Conservation (phyloP, 2,888 invertebrate species). For the Pecten maximus region DNA sequence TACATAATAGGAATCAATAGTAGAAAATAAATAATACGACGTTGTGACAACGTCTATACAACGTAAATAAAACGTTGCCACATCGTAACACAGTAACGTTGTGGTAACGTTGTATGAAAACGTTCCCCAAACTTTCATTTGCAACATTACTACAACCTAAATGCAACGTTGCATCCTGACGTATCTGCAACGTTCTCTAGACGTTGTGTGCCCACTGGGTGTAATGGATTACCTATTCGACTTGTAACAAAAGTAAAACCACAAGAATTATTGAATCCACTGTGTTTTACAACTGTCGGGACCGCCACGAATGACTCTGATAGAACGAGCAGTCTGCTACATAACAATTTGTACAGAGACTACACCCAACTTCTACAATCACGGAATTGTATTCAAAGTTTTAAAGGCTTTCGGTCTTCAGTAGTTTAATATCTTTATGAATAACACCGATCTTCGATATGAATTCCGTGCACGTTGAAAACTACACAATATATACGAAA, state of each 20-base stretch:
- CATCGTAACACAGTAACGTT: too few relatives aligned
- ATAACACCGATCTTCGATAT: not conserved
- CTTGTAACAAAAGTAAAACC: slow-evolving; percentile 57
- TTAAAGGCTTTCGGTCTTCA: not conserved
- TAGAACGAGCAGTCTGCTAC: not conserved
- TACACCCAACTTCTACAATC: not conserved
- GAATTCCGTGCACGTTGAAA: not conserved
- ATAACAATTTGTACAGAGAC: slow-evolving; percentile 14
- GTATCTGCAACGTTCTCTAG: too few relatives aligned
- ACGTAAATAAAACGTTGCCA: too few relatives aligned
- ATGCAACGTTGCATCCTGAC: too few relatives aligned
- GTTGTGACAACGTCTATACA: too few relatives aligned
- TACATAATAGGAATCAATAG: too few relatives aligned
- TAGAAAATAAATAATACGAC: too few relatives aligned
- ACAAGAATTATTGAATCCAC: slow-evolving; percentile 58
- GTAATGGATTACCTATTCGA: not conserved
- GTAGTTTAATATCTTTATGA: not conserved
- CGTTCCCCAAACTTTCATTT: too few relatives aligned
- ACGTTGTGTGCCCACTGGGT: too few relatives aligned
- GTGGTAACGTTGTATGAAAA: too few relatives aligned
- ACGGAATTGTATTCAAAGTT: not conserved
- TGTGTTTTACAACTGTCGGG: not conserved
- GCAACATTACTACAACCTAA: too few relatives aligned
- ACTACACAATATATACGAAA: not conserved
- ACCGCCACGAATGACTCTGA: not conserved